Conservation (phyloP, 2,888 invertebrate species). For the Acrobasis repandana region DNA sequence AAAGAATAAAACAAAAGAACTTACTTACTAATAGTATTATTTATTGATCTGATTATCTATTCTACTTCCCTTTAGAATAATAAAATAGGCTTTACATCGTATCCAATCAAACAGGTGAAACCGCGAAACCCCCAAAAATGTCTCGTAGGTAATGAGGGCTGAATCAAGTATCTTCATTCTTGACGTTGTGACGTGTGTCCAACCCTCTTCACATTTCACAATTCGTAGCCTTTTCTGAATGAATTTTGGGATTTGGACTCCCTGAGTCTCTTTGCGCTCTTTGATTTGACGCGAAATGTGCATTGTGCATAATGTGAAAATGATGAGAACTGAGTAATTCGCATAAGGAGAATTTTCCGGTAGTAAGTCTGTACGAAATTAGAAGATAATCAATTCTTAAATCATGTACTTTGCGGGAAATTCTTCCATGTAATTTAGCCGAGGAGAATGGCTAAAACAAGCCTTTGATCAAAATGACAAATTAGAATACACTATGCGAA, state of each 20-base stretch:
- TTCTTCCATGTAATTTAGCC: too few relatives aligned
- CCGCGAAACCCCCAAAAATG: conserved; percentile 7
- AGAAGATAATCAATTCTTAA: too few relatives aligned
- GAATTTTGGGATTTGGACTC: conserved; percentile 22
- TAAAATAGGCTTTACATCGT: too few relatives aligned
- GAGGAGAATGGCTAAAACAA: too few relatives aligned
- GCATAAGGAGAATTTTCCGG: background rate
- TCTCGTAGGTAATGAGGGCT: conserved; percentile 6
- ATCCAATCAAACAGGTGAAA: conserved; percentile 1
- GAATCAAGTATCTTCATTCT: conserved; percentile 36
- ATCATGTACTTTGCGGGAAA: too few relatives aligned
- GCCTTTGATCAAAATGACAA: background rate
- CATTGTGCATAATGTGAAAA: background rate
- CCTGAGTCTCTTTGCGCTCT: background rate
- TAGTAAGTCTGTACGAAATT: background rate
- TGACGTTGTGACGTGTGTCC: conserved; percentile 51
- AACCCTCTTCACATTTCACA: conserved; percentile 60
- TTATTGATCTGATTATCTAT: too few relatives aligned
- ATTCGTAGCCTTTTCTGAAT: conserved; percentile 40
- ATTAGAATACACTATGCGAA: too few relatives aligned
- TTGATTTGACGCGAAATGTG: background rate
- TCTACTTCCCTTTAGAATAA: too few relatives aligned
- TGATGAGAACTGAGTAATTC: background rate
- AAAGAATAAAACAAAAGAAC: too few relatives aligned
- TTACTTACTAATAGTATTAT: too few relatives aligned